Base-by-base conservation (phyloP, 2,888 invertebrate genomes). In the Aspidiotus rigidus region DNA sequence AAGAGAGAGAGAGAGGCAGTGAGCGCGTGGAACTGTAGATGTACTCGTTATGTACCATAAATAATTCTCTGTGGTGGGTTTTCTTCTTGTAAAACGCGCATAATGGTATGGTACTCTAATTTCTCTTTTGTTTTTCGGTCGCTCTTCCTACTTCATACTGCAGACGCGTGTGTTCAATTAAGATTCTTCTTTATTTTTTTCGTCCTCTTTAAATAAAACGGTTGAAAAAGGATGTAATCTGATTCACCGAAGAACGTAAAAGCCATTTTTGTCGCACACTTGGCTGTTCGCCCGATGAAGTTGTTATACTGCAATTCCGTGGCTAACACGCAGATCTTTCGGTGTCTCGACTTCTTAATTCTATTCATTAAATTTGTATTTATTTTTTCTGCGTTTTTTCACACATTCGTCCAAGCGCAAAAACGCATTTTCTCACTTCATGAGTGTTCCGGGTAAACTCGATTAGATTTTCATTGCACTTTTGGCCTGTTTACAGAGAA, bases 201-300 rank as follows among this genome's bases (percentile, higher is more conserved):
- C 28, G 28, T n/a, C n/a, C 49, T 49, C n/a, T 49, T 49, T 49
- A 49, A 49, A 49, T 49, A 49, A 49, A 49, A 49, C 49, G n/a
- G n/a, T 39, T 42, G 42, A 57, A 55, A 64, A 64, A 66, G 41
- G 17, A 57, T 44, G 66, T 56, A 66, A 66, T 66, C 66, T 40
- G 66, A 66, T 66, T 42, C 57, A 55, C 28, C 28, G 55, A 57
- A 42, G 59, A 64, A 64, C 55, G 56, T 66, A 57, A 44, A 66
- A 66, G 57, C 66, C 66, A 66, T 66, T 66, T 66, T 57, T 66
- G 66, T 66, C 66, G 66, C 66, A 44, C 42, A 66, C 28, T 66
- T 66, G 66, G 66, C 57, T 44, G 55, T 16, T 41, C 66, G 66
- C 66, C 66, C 66, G 56, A 57, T 57, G 44, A 66, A 66, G 41